A percentile compares a stretch with the other conserved stretches of the same genome.
phyloP scores from a whole-genome alignment of 2,888 invertebrate species.

The Lottia scabra region DNA sequence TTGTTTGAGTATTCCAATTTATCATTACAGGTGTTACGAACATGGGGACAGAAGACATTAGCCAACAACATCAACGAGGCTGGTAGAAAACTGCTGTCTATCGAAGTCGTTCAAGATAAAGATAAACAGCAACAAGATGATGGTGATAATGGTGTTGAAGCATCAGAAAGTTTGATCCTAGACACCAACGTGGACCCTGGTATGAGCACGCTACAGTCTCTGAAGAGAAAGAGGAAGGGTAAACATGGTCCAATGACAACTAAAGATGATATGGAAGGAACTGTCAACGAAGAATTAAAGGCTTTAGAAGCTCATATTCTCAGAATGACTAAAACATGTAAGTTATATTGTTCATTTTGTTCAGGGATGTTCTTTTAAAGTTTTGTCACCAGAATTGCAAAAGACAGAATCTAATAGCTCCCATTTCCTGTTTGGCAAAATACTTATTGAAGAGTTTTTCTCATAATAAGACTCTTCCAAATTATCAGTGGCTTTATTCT shows the following conservation, averaged over 20 bases:
- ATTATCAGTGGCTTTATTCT: no score
- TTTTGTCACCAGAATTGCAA: no score
- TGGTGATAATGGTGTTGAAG: constrained; percentile 14
- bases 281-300: constrained; percentile 64
- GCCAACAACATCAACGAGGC: constrained; percentile 62
- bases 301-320: constrained; percentile 67
- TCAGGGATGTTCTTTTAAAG: neutral
- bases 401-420: no score
- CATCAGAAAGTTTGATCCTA: neutral
- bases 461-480: no score
- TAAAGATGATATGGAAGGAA: constrained; percentile 52
- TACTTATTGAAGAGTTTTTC: no score
- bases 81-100: constrained; percentile 58
- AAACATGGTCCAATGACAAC: constrained; percentile 23
- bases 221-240: constrained; percentile 47
- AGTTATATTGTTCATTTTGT: constrained; percentile 12
- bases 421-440: no score
- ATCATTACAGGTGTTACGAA: constrained; percentile 54
- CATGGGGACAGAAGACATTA: constrained; percentile 63
- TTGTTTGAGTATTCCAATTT: no score
- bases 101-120: constrained; percentile 39
- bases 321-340: constrained; percentile 62
- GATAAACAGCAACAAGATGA: constrained; percentile 41
- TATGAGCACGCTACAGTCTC: constrained; percentile 38
- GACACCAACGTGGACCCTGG: constrained; percentile 22